These are phyloP conservation scores for Cyclina sinensis DNA, from an alignment of 1,140 invertebrate genomes.

Conservation along the genomic window DNA sequence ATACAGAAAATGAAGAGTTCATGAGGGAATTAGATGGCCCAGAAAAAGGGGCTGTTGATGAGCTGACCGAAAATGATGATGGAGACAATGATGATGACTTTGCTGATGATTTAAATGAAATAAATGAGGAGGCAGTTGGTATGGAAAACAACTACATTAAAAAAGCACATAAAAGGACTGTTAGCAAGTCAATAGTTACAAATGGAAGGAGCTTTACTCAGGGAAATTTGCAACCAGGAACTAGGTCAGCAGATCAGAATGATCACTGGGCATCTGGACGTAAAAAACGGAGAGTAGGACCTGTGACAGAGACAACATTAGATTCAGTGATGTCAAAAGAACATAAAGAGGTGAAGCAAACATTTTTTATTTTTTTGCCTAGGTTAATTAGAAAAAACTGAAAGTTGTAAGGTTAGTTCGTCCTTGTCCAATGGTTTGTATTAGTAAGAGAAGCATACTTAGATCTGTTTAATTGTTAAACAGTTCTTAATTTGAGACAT, in stretches of 20 bases:
- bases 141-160: neutral
- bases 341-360: neutral
- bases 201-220: neutral
- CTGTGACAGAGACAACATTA: neutral
- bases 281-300: neutral
- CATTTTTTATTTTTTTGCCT: too few species aligned
- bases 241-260: neutral
- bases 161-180: neutral
- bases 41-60: neutral
- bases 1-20: neutral
- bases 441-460: too few species aligned
- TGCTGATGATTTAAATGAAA: neutral
- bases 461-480: too few species aligned
- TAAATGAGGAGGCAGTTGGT: neutral
- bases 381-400: too few species aligned
- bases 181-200: neutral
- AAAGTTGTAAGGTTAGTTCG: neutral
- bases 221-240: neutral
- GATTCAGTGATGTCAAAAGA: neutral
- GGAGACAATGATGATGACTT: slow-evolving; percentile 48
- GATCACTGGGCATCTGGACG: neutral
- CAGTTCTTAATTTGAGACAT: too few species aligned
- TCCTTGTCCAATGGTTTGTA: neutral
- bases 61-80: neutral
- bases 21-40: neutral